Percentiles rank a stretch among this genome's conserved stretches.
phyloP scores from a whole-genome alignment of 1,140 invertebrate genomes.

The Globodera ellingtonae region DNA sequence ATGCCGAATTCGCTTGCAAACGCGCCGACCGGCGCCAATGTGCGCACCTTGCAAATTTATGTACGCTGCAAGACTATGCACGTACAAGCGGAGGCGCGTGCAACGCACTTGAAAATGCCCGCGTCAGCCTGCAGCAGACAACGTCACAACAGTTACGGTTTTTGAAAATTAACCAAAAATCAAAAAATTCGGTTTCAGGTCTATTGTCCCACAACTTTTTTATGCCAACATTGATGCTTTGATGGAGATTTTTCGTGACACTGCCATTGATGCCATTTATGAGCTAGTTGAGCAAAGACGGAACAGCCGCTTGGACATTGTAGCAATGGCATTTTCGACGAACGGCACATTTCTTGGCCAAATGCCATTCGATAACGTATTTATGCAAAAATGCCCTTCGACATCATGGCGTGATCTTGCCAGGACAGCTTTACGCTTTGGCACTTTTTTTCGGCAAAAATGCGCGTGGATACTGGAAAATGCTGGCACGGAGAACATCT shows the following conservation, averaged over 20 bases:
- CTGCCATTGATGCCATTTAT: conserved; percentile 49
- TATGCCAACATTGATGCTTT: conserved; percentile 50
- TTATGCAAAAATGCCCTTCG: conserved; percentile 44
- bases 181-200: conserved; percentile 16
- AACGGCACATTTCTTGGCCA: conserved; percentile 56
- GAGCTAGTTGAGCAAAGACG: conserved; percentile 29
- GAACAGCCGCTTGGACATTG: conserved; percentile 43
- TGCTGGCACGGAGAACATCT: conserved; percentile 23
- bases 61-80: conserved; percentile 53
- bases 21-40: conserved; percentile 32
- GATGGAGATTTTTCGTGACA: conserved; percentile 50
- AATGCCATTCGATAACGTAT: conserved; percentile 17
- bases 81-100: conserved; percentile 42
- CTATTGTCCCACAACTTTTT: conserved; percentile 42
- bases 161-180: conserved; percentile 4
- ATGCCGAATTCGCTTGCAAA: conserved; percentile 39
- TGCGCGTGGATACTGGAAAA: conserved; percentile 42
- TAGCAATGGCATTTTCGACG: conserved; percentile 36
- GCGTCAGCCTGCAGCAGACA: conserved; percentile 5
- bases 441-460: conserved; percentile 43
- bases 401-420: conserved; percentile 6
- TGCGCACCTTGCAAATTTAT: conserved; percentile 53
- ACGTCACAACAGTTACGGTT: neutral
- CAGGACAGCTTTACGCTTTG: conserved; percentile 46
- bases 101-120: conserved; percentile 33